These are phyloP conservation scores for Diceros bicornis DNA, from an alignment of 2,797 vertebrate genomes.

Conservation along the genomic window DNA sequence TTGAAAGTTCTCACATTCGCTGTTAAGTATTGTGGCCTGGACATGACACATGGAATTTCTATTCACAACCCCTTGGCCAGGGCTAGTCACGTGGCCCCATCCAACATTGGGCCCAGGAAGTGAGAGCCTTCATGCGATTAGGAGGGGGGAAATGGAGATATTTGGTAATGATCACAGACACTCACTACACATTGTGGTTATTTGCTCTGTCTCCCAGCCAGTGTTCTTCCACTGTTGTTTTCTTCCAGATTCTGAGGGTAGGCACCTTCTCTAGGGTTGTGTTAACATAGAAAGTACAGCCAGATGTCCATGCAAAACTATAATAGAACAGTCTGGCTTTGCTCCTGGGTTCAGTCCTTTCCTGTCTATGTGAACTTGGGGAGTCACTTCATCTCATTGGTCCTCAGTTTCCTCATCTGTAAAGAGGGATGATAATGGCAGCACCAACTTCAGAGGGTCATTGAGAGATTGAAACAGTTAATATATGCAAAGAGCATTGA, in stretches of 20 bases:
- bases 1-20: background rate
- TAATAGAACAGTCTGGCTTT: rapidly evolving
- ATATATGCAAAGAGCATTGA: too few relatives aligned
- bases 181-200: rapidly evolving
- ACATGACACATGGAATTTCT: background rate
- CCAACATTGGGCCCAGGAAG: background rate
- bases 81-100: background rate
- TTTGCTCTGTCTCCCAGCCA: background rate
- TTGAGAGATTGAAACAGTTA: background rate
- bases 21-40: background rate
- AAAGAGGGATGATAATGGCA: background rate
- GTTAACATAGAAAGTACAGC: background rate
- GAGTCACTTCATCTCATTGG: background rate
- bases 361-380: background rate
- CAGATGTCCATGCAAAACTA: rapidly evolving
- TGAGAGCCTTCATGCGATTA: background rate
- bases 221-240: background rate
- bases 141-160: background rate
- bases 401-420: background rate
- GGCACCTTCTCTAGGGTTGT: background rate
- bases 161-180: too few relatives aligned
- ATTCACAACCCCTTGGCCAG: background rate
- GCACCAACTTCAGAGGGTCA: background rate
- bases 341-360: background rate
- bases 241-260: background rate